These are phyloP conservation scores for Drosophila paulistorum DNA, from an alignment of 1,140 invertebrate species.

Conservation along the genomic window DNA sequence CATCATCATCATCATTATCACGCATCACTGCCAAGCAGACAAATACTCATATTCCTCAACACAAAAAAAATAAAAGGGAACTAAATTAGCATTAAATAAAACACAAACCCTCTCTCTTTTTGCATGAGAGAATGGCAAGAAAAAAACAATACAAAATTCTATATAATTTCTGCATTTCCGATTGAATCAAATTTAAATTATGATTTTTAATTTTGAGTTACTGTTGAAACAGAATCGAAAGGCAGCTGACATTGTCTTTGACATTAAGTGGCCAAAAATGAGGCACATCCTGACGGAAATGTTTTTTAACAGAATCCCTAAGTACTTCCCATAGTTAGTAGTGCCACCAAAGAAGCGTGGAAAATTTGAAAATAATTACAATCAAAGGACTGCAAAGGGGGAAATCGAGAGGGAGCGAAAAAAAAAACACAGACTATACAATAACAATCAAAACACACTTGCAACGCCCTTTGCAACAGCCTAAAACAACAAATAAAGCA, in stretches of 20 bases:
- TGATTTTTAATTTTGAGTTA: not conserved
- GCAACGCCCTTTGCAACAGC: slow-evolving; percentile 64
- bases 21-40: slow-evolving; percentile 70
- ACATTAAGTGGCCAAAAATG: slow-evolving; percentile 39
- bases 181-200: not conserved
- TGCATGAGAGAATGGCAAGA: not conserved
- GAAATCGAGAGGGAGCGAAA: not conserved
- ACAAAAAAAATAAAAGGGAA: slow-evolving; percentile 15
- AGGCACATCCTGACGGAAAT: slow-evolving; percentile 63
- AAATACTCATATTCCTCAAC: slow-evolving; percentile 37
- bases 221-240: too few species aligned
- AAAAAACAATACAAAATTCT: not conserved
- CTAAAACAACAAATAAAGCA: slow-evolving; percentile 82
- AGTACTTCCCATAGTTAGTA: slow-evolving; percentile 44
- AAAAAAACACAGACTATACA: slow-evolving; percentile 36
- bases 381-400: slow-evolving; percentile 13
- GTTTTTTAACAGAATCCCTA: slow-evolving; percentile 30
- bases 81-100: slow-evolving; percentile 58
- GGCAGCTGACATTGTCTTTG: slow-evolving; percentile 25
- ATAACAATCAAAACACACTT: slow-evolving; percentile 76
- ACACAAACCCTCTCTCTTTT: slow-evolving; percentile 16
- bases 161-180: not conserved
- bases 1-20: slow-evolving; percentile 29
- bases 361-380: slow-evolving; percentile 68
- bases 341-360: slow-evolving; percentile 73